A percentile compares a stretch with the other conserved stretches of the same genome.
These are phyloP conservation scores for Chrysomela aeneicollis DNA, from an alignment of 2,888 invertebrate species.

Conservation along the genomic window DNA sequence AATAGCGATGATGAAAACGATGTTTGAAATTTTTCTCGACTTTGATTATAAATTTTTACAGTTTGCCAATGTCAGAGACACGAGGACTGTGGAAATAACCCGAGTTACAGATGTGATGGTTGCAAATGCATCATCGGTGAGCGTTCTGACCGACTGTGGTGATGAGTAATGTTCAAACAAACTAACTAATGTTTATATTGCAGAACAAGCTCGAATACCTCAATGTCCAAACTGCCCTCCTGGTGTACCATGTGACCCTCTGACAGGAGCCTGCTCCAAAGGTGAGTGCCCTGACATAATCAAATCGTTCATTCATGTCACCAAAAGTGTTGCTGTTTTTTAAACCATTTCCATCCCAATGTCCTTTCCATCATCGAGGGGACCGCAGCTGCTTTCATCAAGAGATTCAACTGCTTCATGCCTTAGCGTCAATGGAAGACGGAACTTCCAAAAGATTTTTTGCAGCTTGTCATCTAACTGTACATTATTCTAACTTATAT, in stretches of 20 bases:
- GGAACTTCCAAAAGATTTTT: conserved; percentile 42
- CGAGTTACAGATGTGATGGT: conserved; percentile 71
- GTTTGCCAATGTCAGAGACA: conserved; percentile 77
- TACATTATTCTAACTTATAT: conserved; percentile 53
- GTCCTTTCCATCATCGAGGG: conserved; percentile 8
- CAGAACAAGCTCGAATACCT: conserved; percentile 49
- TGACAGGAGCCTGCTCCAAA: conserved; percentile 83
- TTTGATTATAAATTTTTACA: conserved; percentile 49
- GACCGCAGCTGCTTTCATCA: not conserved
- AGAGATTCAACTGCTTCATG: conserved; percentile 16
- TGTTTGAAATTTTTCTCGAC: conserved; percentile 14
- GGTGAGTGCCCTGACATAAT: conserved; percentile 67
- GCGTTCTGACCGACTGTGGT: conserved; percentile 46
- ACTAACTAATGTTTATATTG: conserved; percentile 22
- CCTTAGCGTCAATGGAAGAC: conserved; percentile 38
- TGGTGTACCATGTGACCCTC: conserved; percentile 79
- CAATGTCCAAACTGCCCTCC: conserved; percentile 81
- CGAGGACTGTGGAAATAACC: conserved; percentile 68
- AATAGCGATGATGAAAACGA: conserved; percentile 19
- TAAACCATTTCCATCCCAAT: conserved; percentile 36
- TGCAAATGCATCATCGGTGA: conserved; percentile 74
- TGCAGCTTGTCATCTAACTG: conserved; percentile 57
- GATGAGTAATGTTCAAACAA: not conserved
- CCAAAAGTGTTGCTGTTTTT: conserved; percentile 60
- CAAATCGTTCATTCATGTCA: conserved; percentile 22